Evolutionary conservation across 2,888 invertebrate genomes (phyloP).

Genomic region (Tetanocera ferruginea): DNA sequence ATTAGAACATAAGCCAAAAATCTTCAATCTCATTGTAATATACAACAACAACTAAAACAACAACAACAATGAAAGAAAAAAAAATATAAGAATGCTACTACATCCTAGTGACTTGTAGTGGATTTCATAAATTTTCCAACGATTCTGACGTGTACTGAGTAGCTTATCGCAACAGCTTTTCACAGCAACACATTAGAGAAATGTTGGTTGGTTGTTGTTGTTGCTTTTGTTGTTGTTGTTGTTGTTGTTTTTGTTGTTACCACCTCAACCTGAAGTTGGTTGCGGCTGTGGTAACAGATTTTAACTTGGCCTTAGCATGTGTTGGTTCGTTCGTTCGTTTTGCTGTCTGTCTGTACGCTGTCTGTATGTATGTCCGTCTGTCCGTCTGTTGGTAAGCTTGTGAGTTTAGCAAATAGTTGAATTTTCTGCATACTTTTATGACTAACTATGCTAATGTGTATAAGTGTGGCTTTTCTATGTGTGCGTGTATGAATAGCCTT

Average conservation of each 20-base stretch:
- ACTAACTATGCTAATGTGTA: slow-evolving; percentile 26
- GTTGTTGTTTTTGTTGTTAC: neutral
- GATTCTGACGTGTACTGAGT: no score
- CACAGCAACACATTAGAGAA: no score
- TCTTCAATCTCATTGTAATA: no score
- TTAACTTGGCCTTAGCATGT: neutral
- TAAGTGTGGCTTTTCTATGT: neutral
- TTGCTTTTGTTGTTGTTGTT: neutral
- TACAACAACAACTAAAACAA: no score
- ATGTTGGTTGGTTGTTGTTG: neutral
- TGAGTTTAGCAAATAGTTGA: slow-evolving; percentile 21
- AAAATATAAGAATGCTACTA: no score
- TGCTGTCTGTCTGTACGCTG: no score
- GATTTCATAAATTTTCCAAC: no score
- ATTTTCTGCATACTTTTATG: slow-evolving; percentile 32
- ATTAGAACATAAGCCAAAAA: no score
- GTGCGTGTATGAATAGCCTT: neutral
- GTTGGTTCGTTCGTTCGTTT: neutral
- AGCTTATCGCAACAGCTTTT: no score
- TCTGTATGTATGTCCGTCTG: neutral
- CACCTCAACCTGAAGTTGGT: slow-evolving; percentile 9
- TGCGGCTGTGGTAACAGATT: slow-evolving; percentile 22
- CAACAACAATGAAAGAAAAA: no score
- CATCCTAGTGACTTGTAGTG: no score
- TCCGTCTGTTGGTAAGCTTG: neutral